Evolutionary conservation across 2,888 invertebrate genomes (phyloP), one percentile per base, ranked within the genome.

Genomic region (Boloria selene): DNA sequence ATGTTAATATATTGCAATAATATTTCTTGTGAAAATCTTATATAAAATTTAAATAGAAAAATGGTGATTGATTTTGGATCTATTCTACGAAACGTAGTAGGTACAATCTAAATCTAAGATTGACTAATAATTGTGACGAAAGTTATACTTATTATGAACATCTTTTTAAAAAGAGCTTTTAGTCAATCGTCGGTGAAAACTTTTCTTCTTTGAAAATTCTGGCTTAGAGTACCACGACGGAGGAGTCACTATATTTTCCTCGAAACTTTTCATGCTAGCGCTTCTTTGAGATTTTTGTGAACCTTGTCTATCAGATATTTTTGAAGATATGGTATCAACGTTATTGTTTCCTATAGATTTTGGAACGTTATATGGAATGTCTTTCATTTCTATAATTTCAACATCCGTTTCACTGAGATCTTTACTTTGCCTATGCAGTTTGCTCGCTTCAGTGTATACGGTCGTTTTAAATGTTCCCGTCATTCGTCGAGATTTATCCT

Each of bases 201-300:
- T 88, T 76, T 80, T 89, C 76, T 86, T 88, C 77, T 93, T 93
- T 49, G 84, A 77, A 75, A 94, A 94, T 69, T 87, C 86, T 3
- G 94, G 93, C 70, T 92, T 92, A 0, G 87, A 80, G 72, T 90
- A 93, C 93, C 93, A 93, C 0, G 93, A 93, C 4, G 93, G 93
- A 0, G 92, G 93, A 66, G 81, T 85, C 1, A 91, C 83, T 10
- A 86, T 75, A 55, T 73, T 81, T 44, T 84, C 86, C 72, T 92
- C 86, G 42, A 87, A 81, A 69, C 88, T 88, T 74, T 87, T 86
- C 78, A 90, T 86, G 72, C 86, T 88, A 45, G 82, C 77, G 74
- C 86, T 90, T 56, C 76, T 84, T 71, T 82, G 80, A 17, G 76
- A 76, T 61, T 75, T 85, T 71, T 83, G 82, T 4, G 87, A 90